phyloP scores from a whole-genome alignment of 2,113 vertebrate genomes.

The Salvelinus alpinus region DNA sequence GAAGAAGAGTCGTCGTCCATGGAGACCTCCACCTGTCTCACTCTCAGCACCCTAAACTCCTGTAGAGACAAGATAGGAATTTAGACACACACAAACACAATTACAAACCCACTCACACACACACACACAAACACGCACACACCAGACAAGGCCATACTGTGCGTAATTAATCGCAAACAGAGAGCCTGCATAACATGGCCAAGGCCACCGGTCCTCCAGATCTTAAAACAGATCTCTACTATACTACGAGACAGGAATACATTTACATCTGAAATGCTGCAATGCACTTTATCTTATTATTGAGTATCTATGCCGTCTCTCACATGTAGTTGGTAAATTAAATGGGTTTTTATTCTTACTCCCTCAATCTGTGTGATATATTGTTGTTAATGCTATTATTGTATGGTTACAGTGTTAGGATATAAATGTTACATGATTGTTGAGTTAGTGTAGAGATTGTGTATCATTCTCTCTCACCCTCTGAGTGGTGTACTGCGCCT shows the following conservation, averaged over 20 bases:
- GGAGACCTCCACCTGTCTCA: constrained; percentile 50
- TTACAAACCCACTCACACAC: neutral
- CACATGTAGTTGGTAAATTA: too few relatives aligned
- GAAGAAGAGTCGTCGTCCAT: constrained; percentile 53
- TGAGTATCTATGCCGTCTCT: too few relatives aligned
- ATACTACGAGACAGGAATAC: neutral
- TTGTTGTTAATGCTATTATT: neutral
- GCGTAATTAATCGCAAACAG: neutral
- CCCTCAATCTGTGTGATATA: neutral
- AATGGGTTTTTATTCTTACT: neutral
- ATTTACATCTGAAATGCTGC: neutral
- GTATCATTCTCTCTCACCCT: constrained; percentile 68
- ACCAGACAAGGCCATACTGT: neutral
- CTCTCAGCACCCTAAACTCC: constrained; percentile 72
- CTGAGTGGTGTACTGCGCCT: constrained; percentile 80
- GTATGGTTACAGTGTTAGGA: too few relatives aligned
- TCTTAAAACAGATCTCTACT: neutral
- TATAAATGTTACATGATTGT: neutral
- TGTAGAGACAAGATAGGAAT: constrained; percentile 40
- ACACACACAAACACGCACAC: neutral
- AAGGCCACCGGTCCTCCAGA: neutral
- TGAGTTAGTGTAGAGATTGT: neutral
- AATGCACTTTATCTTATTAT: too few relatives aligned
- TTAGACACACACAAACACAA: neutral
- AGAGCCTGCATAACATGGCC: neutral